These are phyloP conservation scores for Conchocele bisecta DNA, from an alignment of 2,888 invertebrate genomes.

Conservation along the genomic window DNA sequence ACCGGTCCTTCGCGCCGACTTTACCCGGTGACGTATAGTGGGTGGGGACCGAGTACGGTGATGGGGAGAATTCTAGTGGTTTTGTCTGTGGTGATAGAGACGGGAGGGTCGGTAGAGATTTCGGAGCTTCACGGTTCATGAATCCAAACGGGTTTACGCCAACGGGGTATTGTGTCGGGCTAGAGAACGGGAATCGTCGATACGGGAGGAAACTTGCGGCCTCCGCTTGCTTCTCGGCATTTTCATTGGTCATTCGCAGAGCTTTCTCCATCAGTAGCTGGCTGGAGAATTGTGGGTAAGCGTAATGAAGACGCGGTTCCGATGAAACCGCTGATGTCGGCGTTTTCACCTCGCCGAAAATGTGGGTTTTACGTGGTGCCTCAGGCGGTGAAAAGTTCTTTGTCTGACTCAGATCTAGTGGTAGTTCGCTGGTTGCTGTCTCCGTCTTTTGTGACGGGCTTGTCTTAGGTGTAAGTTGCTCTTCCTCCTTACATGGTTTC, in stretches of 20 bases:
- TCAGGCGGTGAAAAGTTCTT: constrained; percentile 85
- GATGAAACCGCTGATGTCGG: constrained; percentile 79
- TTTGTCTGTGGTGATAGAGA: constrained; percentile 51
- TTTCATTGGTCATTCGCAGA: constrained; percentile 65
- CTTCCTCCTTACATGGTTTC: constrained; percentile 43
- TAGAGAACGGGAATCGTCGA: constrained; percentile 72
- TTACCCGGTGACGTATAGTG: constrained; percentile 88
- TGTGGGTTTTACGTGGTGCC: constrained; percentile 76
- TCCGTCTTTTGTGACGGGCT: constrained; percentile 85
- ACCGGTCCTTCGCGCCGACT: constrained; percentile 88
- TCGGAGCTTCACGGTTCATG: constrained; percentile 66
- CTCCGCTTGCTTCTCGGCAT: constrained; percentile 76
- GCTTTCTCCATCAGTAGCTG: constrained; percentile 71
- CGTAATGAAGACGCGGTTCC: constrained; percentile 83
- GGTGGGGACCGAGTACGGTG: constrained; percentile 46
- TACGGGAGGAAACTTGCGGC: constrained; percentile 69
- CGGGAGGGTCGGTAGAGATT: constrained; percentile 56
- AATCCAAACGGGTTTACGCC: constrained; percentile 67
- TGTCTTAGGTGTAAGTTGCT: constrained; percentile 38
- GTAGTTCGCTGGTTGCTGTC: constrained; percentile 78
- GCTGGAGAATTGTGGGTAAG: constrained; percentile 87
- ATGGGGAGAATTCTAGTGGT: constrained; percentile 23
- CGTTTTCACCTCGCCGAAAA: constrained; percentile 72
- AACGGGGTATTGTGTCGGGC: constrained; percentile 65
- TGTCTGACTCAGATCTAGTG: constrained; percentile 90